Base-by-base conservation (phyloP, 1,140 invertebrate species). In the Chrysomallon squamiferum region DNA sequence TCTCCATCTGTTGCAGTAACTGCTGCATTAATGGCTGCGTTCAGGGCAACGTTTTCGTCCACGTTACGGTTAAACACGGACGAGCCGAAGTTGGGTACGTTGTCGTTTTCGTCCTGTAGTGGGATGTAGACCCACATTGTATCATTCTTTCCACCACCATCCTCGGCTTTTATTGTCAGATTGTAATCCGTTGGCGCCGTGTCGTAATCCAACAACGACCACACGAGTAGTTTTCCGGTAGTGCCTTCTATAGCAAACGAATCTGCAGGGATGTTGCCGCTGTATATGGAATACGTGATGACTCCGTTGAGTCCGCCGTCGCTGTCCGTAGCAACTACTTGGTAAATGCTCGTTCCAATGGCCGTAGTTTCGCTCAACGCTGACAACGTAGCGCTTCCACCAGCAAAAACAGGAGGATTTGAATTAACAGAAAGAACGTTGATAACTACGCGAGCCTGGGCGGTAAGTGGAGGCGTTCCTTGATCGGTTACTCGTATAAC, bases 91-190 rank as follows among this genome's bases (percentile, higher is more conserved):
- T 94, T 86, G 0, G 96, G 95, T 95, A 62, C 69, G 65, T 74
- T 61, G 86, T 98, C 96, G 82, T 98, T 97, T 22, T 96, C 87
- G 82, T 98, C 95, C 92, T 47, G 52, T 13, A 83, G 45, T 20
- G 49, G 33, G 11, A 84, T 60, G 9, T 65, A 68, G 20, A 78
- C 43, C 11, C 66, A 69, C 32, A 68, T 57, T 13, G 72, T 75
- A 15, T 61, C 59, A 5, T 69, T 67, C 50, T 62, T 64, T 11
- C 62, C 63, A 15, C 63, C 66, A 1, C 65, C 69, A 29, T 79
- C 75, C 29, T 58, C 33, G 13, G 58, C 68, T 43, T 63, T 27
- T 6, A 74, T 62, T 9, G 32, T 45, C 1, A 77, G 54, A 13
- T n/a, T 62, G 61, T 73, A 74, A 15, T 52, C 38, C 73, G 89